phyloP scores from a whole-genome alignment of 2,113 vertebrate species.

The Heterochromis multidens region DNA sequence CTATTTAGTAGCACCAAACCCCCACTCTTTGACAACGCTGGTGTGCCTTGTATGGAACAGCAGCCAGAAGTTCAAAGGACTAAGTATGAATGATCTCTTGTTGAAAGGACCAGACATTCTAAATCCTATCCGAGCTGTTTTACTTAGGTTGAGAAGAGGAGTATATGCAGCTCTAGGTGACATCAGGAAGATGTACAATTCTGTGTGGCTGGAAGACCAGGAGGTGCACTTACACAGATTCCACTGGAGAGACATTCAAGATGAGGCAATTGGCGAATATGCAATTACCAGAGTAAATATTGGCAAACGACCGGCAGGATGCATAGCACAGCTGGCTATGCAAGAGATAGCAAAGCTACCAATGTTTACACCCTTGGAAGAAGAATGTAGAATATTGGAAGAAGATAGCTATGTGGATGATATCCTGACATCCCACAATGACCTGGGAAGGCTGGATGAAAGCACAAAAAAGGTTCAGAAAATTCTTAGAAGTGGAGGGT shows the following conservation, averaged over 20 bases:
- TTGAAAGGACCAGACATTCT: not conserved
- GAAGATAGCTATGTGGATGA: no score
- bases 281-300: no score
- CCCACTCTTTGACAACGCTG: constrained; percentile 7
- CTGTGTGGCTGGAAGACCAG: not conserved
- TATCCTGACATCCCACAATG: constrained; percentile 11
- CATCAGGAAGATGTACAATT: not conserved
- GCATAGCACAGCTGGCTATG: no score
- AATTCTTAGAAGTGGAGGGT: constrained; percentile 5
- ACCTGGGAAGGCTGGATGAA: no score
- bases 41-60: not conserved
- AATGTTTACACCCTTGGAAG: no score
- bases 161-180: not conserved
- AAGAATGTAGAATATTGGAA: not conserved
- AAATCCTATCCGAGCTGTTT: not conserved
- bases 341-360: no score
- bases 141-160: not conserved
- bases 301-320: no score
- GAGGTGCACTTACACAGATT: no score
- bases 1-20: constrained; percentile 8
- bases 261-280: no score
- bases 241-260: no score
- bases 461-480: not conserved
- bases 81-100: not conserved
- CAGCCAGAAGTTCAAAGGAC: not conserved